A percentile compares a stretch with the other conserved stretches of the same genome.
Evolutionary conservation across 2,797 vertebrate species (phyloP).

Genomic region (Siniperca obscura): DNA sequence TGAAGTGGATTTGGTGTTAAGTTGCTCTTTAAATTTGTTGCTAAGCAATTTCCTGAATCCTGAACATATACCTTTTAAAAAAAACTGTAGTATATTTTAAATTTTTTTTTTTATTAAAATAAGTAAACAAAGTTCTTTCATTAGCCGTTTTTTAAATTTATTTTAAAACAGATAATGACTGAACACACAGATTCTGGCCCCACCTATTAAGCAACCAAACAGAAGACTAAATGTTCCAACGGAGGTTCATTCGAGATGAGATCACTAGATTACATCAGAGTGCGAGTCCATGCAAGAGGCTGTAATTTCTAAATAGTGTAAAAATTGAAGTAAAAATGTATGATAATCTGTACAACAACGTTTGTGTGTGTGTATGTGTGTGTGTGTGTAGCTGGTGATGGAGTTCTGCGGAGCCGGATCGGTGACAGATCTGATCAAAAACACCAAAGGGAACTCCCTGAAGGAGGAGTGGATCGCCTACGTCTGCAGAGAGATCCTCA

Average conservation of each 20-base stretch:
- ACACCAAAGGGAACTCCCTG: constrained; percentile 97
- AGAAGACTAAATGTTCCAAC: background rate
- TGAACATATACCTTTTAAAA: background rate
- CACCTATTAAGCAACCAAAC: background rate
- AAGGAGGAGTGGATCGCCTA: constrained; percentile 99
- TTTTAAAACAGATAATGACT: too few relatives aligned
- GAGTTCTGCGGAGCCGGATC: constrained; percentile 98
- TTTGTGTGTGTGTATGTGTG: constrained; percentile 22
- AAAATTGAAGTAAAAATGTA: background rate
- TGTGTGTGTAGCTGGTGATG: constrained; percentile 92
- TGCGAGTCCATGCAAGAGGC: too few relatives aligned
- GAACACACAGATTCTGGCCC: too few relatives aligned
- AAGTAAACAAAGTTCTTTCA: background rate
- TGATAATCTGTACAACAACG: background rate
- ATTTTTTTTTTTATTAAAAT: background rate
- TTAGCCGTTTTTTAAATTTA: too few relatives aligned
- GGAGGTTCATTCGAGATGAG: background rate
- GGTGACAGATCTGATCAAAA: constrained; percentile 97
- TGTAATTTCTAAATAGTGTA: too few relatives aligned
- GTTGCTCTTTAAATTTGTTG: background rate
- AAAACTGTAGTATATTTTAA: too few relatives aligned
- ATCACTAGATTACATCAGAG: too few relatives aligned
- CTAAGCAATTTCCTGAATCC: background rate
- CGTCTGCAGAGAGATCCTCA: constrained; percentile 96
- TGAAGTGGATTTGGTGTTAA: background rate